phyloP scores from a whole-genome alignment of 1,140 invertebrate species.

The Drosophila ambigua region DNA sequence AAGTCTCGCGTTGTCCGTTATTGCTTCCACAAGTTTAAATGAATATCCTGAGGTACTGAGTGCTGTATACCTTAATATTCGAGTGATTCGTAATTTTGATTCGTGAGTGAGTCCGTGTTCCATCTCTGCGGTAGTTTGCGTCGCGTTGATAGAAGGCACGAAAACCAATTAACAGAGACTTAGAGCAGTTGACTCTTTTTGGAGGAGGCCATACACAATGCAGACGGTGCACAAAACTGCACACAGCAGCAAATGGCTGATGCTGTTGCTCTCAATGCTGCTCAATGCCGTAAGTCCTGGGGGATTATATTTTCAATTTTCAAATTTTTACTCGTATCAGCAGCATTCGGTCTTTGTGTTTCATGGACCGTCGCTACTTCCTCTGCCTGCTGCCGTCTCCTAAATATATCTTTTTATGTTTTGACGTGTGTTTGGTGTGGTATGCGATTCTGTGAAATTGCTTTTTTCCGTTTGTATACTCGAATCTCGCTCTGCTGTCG shows the following conservation, averaged over 20 bases:
- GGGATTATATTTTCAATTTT: constrained; percentile 75
- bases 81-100: constrained; percentile 28
- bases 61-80: constrained; percentile 3
- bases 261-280: constrained; percentile 69
- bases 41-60: background rate
- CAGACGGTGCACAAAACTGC: constrained; percentile 72
- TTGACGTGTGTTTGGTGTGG: constrained; percentile 48
- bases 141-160: background rate
- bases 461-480: background rate
- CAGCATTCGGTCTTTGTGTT: constrained; percentile 25
- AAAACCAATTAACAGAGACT: constrained; percentile 42
- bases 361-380: constrained; percentile 1
- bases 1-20: constrained; percentile 49
- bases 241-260: constrained; percentile 61
- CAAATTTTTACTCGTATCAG: constrained; percentile 39
- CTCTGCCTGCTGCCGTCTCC: constrained; percentile 16
- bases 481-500: no score
- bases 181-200: constrained; percentile 10
- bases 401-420: constrained; percentile 40
- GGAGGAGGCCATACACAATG: constrained; percentile 43
- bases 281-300: constrained; percentile 74
- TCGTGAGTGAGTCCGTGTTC: constrained; percentile 17
- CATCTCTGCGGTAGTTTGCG: constrained; percentile 6
- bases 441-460: constrained; percentile 53
- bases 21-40: constrained; percentile 43